A percentile compares a stretch with the other conserved stretches of the same genome.
phyloP scores from a whole-genome alignment of 2,888 invertebrate species.

The Epistrophe eligans region DNA sequence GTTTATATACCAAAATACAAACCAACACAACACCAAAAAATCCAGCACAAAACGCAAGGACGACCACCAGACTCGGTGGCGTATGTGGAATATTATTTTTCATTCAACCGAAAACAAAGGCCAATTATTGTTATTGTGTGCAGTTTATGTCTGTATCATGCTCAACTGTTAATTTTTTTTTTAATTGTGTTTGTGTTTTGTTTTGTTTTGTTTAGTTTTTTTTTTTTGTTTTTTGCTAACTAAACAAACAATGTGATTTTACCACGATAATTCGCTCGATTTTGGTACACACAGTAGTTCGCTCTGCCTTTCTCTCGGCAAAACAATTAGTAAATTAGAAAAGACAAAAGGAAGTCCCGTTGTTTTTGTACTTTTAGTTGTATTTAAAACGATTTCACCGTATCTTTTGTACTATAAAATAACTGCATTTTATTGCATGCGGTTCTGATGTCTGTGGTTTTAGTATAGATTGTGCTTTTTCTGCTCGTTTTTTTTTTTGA shows the following conservation, averaged over 20 bases:
- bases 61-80: conserved; percentile 43
- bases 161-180: conserved; percentile 3
- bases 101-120: conserved; percentile 61
- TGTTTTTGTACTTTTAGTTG: conserved; percentile 41
- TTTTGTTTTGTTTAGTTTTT: too few relatives aligned
- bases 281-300: conserved; percentile 20
- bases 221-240: conserved; percentile 15
- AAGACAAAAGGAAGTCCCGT: conserved; percentile 41
- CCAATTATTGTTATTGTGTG: conserved; percentile 50
- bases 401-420: conserved; percentile 20
- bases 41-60: conserved; percentile 5
- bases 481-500: neutral
- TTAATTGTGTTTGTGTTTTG: neutral
- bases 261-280: conserved; percentile 33
- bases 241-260: conserved; percentile 45
- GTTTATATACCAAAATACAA: neutral
- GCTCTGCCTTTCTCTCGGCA: neutral
- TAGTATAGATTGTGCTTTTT: neutral
- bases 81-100: conserved; percentile 62
- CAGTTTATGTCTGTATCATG: conserved; percentile 38
- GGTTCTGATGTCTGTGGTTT: neutral
- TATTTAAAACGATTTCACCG: conserved; percentile 10
- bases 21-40: neutral
- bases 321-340: conserved; percentile 61
- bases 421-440: conserved; percentile 49